Percentiles rank a stretch among this genome's conserved stretches.
phyloP scores from a whole-genome alignment of 2,888 invertebrate genomes.

The Diploptera punctata region DNA sequence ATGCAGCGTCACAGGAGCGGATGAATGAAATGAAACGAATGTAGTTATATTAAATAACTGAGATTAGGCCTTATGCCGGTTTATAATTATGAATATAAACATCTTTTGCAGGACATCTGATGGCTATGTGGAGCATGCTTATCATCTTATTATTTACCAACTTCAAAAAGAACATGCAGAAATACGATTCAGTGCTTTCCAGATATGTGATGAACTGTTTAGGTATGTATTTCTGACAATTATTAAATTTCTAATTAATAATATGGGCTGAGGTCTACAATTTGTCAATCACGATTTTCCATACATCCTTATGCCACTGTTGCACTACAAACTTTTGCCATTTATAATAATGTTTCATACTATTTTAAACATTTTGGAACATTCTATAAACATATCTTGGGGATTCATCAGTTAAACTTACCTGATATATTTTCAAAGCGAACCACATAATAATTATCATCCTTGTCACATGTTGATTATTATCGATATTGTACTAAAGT shows the following conservation, averaged over 20 bases:
- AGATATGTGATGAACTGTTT: conserved; percentile 60
- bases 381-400: background rate
- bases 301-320: too few species aligned
- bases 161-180: conserved; percentile 60
- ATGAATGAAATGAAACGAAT: too few species aligned
- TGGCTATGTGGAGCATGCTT: conserved; percentile 55
- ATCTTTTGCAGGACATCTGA: conserved; percentile 52
- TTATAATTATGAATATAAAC: background rate
- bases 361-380: too few species aligned
- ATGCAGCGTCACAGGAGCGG: too few species aligned
- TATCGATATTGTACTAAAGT: too few species aligned
- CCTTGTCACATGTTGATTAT: too few species aligned
- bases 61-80: background rate
- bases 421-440: background rate
- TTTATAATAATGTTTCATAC: too few species aligned
- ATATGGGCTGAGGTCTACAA: background rate
- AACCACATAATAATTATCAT: too few species aligned
- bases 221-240: conserved; percentile 46
- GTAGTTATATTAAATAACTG: background rate
- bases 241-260: background rate
- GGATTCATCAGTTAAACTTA: background rate
- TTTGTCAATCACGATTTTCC: background rate
- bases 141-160: conserved; percentile 54
- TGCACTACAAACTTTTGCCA: too few species aligned
- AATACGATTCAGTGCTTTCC: conserved; percentile 59